Base-by-base conservation (phyloP, 2,113 vertebrate species). In the Lycaon pictus region DNA sequence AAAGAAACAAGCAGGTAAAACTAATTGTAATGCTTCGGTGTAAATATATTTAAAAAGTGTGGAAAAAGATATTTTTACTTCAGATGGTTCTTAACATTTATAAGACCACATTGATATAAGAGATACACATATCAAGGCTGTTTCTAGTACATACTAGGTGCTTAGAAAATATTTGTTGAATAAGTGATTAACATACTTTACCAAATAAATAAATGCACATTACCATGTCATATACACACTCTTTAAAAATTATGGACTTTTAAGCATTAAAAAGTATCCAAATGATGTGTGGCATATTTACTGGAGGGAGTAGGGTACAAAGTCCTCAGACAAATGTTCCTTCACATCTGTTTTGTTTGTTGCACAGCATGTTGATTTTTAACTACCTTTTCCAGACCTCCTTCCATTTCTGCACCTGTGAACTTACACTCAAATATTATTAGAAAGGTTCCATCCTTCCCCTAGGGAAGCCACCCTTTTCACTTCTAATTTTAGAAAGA, bases 401-500 rank as follows among this genome's bases (percentile, higher is more conserved):
- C 83, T 97, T 89, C 84, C 60, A 62, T 92, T 90, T 96, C 69
- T 92, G 92, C 94, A 94, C 95, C 95, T 98, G 97, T 80, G 84
- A 97, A 88, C 76, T 77, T 96, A 88, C 95, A 92, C 74, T 86
- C 93, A 93, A 88, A 76, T 80, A 84, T 96, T 92, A 95, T 92
- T 96, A 95, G 84, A 98, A 96, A 92, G 87, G 29, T 51, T 92
- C 53, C 80, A 77, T 82, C 90, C 58, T 96, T 95, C 80, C 88
- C 55, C 69, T 51, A 80, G 93, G 69, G 84, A 97, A 77, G 74
- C 53, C 37, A 55, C 25, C 10, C 32, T 96, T 89, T 80, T 53
- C 25, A 29, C 35, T 92, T 93, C 94, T 81, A 93, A 97, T 93
- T 97, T 98, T 96, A 95, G 87, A 90, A 90, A 89, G 84, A 76